These are phyloP conservation scores for Lasioglossum vierecki DNA, from an alignment of 2,888 invertebrate genomes.

Conservation along the genomic window DNA sequence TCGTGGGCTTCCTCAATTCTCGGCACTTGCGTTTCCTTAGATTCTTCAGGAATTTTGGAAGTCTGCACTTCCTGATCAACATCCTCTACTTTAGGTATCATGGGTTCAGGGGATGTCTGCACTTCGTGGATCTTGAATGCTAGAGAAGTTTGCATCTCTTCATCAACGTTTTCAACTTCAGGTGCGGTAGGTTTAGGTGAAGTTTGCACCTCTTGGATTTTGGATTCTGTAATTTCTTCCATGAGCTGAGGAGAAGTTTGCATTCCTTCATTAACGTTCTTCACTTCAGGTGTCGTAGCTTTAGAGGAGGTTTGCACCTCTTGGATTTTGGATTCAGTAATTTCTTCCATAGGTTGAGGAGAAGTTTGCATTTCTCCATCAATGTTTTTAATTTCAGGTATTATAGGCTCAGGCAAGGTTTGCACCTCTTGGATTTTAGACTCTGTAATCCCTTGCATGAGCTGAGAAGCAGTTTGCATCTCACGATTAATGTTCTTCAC, in stretches of 20 bases:
- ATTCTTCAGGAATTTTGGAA: neutral
- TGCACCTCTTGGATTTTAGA: neutral
- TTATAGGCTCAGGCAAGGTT: neutral
- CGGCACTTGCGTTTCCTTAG: neutral
- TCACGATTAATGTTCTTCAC: neutral
- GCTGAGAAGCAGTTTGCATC: neutral
- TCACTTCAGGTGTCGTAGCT: slow-evolving; percentile 22
- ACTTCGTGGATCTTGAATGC: neutral
- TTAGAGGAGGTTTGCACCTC: neutral
- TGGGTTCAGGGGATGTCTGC: neutral
- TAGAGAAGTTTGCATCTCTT: neutral
- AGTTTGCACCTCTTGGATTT: neutral
- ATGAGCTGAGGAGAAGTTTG: neutral
- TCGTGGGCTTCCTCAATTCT: neutral
- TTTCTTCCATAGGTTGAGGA: neutral
- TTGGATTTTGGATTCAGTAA: neutral
- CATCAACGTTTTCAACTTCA: neutral
- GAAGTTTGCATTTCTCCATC: neutral
- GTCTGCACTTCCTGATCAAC: neutral
- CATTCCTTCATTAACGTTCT: slow-evolving; percentile 64
- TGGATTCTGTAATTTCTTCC: neutral
- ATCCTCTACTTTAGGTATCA: neutral
- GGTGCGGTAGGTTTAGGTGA: neutral
- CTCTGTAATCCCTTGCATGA: neutral
- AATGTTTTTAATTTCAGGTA: neutral